These are phyloP conservation scores for Brachyhypopomus occidentalis DNA, from an alignment of 2,113 vertebrate genomes.

Conservation along the genomic window DNA sequence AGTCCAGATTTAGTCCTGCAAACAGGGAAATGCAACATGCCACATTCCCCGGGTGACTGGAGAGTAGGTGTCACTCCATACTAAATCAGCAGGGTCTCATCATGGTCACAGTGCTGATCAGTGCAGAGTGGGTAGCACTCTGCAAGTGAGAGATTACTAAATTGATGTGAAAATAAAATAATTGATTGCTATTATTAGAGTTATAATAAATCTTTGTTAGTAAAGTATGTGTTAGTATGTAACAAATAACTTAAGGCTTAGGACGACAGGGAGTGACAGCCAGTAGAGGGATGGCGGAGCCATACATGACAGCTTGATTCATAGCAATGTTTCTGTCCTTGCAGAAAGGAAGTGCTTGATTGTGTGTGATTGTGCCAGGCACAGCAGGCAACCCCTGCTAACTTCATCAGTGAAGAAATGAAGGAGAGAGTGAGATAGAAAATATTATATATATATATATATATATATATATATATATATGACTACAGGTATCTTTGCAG, in stretches of 20 bases:
- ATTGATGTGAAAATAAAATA: background rate
- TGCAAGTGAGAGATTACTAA: background rate
- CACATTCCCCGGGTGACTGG: background rate
- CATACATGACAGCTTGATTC: no score
- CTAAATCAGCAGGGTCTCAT: background rate
- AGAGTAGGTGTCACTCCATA: background rate
- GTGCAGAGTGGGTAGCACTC: background rate
- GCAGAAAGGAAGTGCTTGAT: constrained; percentile 1
- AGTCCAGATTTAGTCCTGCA: no score
- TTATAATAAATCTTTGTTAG: no score
- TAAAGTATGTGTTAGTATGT: no score
- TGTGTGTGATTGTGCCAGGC: constrained; percentile 32
- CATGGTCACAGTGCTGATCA: background rate
- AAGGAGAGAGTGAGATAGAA: background rate
- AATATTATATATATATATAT: constrained; percentile 6
- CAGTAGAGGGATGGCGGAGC: no score
- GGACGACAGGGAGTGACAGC: no score
- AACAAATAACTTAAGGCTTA: no score
- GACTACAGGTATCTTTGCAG: background rate
- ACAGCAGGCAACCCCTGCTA: constrained; percentile 25
- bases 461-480: background rate
- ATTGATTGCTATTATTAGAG: no score
- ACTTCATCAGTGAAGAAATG: constrained; percentile 21
- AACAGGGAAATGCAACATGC: background rate
- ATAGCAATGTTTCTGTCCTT: background rate